Evolutionary conservation across 2,797 vertebrate species (phyloP), one percentile per base, ranked within the genome.

Genomic region (Danio jaintianensis): DNA sequence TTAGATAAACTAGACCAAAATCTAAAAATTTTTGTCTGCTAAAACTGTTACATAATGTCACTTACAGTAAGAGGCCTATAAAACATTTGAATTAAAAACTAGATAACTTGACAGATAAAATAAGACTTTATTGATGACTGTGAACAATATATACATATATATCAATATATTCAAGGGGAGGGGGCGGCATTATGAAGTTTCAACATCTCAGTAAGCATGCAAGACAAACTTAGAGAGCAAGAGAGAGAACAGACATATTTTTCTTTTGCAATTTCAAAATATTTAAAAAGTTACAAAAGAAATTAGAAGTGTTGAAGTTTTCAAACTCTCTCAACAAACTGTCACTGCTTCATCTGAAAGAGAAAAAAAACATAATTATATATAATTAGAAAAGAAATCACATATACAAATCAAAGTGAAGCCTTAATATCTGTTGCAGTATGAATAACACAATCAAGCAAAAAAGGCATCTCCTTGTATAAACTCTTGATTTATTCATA

Each of bases 321-420:
- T 74, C 53, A 9, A 43, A 7, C 16, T 55, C 0, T 9, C 71
- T 55, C 8, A 3, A 12, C 38, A 53, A 40, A 6, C n/a, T 22
- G 20, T 73, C 16, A 50, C 43, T 62, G 58, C 55, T 75, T 63
- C 9, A 62, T 40, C 73, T 75, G 29, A 29, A 29, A 29, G 29
- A 3, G 16, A 29, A 18, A 53, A 63, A 20, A 2, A 38, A n/a
- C 22, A 6, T 29, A 29, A 29, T 29, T 0, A 67, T 22, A 3
- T 5, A 29, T 50, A 36, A 29, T 36, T 16, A 16, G 15, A 15
- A 4, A 2, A 20, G 2, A 68, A 4, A 18, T 40, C 40, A 20
- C 9, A 13, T 18, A 20, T 36, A 2, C 8, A 68, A 36, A 16
- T 5, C 22, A 68, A 68, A 68, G 15, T 50, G 5, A 29, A 67